Evolutionary conservation across 1,140 invertebrate genomes (phyloP).

Genomic region (Aphis craccivora): DNA sequence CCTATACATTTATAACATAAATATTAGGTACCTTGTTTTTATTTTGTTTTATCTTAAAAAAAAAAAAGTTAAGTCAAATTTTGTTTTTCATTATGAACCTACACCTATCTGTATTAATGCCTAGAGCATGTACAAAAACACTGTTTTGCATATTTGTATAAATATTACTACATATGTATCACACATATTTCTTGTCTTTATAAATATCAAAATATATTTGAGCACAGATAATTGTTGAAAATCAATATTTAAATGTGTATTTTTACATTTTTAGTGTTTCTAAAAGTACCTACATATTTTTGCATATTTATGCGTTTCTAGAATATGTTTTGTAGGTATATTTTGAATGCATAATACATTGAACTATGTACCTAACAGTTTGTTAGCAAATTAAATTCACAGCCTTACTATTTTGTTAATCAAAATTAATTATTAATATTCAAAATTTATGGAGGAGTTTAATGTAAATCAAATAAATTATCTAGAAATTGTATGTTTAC

Average conservation of each 20-base stretch:
- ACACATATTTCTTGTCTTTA: no score
- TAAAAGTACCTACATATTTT: no score
- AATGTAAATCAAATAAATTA: not conserved
- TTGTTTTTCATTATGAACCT: not conserved
- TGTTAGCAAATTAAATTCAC: not conserved
- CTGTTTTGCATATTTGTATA: no score
- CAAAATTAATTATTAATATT: not conserved
- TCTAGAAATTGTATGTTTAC: not conserved
- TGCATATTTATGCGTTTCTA: no score
- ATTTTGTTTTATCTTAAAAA: not conserved
- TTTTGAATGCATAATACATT: not conserved
- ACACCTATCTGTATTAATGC: no score
- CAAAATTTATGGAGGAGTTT: not conserved
- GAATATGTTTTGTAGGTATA: not conserved
- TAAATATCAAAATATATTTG: no score
- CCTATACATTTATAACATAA: not conserved
- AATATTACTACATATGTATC: no score
- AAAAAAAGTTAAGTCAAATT: not conserved
- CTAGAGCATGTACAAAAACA: no score
- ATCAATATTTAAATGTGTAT: no score
- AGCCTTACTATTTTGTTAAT: not conserved
- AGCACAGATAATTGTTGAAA: no score
- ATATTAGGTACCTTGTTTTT: not conserved
- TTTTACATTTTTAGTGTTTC: no score
- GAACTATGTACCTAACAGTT: not conserved